Conservation (phyloP, 2,797 vertebrate genomes). For the Sandelia bainsii region DNA sequence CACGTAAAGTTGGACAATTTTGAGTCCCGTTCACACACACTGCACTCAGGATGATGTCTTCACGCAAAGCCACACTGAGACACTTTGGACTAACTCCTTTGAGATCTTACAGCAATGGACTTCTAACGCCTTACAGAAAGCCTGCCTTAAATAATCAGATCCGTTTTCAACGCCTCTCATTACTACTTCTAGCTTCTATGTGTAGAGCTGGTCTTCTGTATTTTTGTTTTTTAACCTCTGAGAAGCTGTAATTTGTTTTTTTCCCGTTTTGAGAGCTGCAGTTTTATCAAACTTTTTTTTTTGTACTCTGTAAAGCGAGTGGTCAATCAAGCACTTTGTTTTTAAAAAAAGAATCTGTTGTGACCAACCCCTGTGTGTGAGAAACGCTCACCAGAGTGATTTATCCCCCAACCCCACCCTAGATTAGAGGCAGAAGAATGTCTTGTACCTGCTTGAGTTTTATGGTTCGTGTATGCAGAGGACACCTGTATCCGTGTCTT, state of each 20-base stretch:
- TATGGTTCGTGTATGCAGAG: slow-evolving; percentile 64
- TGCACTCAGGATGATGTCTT: slow-evolving; percentile 85
- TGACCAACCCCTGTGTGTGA: slow-evolving; percentile 70
- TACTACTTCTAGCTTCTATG: slow-evolving; percentile 75
- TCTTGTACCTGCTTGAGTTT: slow-evolving; percentile 73
- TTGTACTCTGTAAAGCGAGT: slow-evolving; percentile 78
- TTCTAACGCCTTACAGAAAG: slow-evolving; percentile 87
- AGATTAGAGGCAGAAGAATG: slow-evolving; percentile 62
- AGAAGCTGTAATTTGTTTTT: slow-evolving; percentile 72
- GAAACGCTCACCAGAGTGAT: slow-evolving; percentile 60
- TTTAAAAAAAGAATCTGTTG: slow-evolving; percentile 60
- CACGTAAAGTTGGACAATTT: slow-evolving; percentile 62
- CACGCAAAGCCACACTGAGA: slow-evolving; percentile 82
- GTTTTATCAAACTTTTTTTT: slow-evolving; percentile 68
- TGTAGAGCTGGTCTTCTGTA: slow-evolving; percentile 56
- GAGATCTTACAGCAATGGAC: slow-evolving; percentile 82
- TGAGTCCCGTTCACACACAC: slow-evolving; percentile 67
- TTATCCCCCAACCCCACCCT: slow-evolving; percentile 24
- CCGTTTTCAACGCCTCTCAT: slow-evolving; percentile 67
- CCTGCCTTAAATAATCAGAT: slow-evolving; percentile 84
- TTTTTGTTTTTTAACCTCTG: slow-evolving; percentile 50
- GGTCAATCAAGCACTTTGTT: slow-evolving; percentile 87
- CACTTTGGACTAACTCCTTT: slow-evolving; percentile 85
- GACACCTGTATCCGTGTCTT: slow-evolving; percentile 56
- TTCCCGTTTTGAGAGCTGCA: slow-evolving; percentile 67